Evolutionary conservation across 2,797 vertebrate genomes (phyloP), one percentile per base, ranked within the genome.

Genomic region (Hephaestus fuliginosus): DNA sequence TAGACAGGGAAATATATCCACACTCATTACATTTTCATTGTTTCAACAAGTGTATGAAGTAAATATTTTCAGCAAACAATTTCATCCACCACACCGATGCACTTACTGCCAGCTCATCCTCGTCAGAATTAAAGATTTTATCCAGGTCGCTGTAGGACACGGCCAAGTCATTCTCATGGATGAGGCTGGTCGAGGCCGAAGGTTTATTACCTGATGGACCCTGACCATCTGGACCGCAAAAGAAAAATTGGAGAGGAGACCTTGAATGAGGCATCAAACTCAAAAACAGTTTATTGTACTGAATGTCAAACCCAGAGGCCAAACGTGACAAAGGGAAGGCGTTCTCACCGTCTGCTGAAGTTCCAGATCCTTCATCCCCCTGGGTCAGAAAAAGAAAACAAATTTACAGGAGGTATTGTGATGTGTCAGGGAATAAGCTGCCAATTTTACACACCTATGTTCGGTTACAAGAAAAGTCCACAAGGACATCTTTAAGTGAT

Each of bases 61-160:
- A 5, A 6, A 17, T n/a, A 6, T 8, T 22, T 7, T 25, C 20
- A 7, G 22, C 2, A 1, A 28, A 25, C 18, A 30, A 49, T 11
- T 20, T 39, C 5, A 43, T 69, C 58, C 14, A 39, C 25, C 14
- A 60, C 10, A 51, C 3, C 46, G 15, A 41, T 64, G 52, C 10
- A 93, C 96, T 96, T 91, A 99, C 97, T 85, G 96, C 92, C 36
- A 98, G 93, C 78, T 99, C 98, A 86, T 99, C 97, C 92, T 98
- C 98, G 82, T 99, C 98, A 1, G 97, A 98, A 87, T 99, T 98
- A 93, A 99, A 99, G 88, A 99, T 97, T 94, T 98, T 98, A 95
- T 98, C 97, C 75, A 98, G 95, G 93, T 98, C 97, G 13, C 96
- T 98, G 61, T 96, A 97, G 62, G 97, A 99, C 68, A 98, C 97